Evolutionary conservation across 2,113 vertebrate species (phyloP).

Genomic region (Aphyosemion australe): DNA sequence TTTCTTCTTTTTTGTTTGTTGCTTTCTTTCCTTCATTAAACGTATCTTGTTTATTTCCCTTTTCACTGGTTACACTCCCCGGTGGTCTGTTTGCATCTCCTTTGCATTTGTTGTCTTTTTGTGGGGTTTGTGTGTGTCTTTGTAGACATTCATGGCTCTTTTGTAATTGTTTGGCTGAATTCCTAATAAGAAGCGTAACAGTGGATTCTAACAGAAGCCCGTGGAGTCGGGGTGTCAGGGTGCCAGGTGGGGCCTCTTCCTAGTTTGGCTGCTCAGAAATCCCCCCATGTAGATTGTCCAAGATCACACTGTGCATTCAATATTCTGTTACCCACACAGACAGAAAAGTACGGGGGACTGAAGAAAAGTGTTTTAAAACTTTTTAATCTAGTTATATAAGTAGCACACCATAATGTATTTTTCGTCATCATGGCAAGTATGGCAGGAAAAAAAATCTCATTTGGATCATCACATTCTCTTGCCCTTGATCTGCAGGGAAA

Average conservation of each 20-base stretch:
- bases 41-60: background rate
- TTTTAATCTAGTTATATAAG: conserved; percentile 34
- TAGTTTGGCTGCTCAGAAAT: background rate
- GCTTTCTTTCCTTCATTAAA: background rate
- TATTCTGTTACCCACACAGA: conserved; percentile 20
- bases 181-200: background rate
- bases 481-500: conserved; percentile 36
- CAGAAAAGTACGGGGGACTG: conserved; percentile 4
- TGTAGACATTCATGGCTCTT: background rate
- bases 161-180: background rate
- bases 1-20: background rate
- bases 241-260: conserved; percentile 11
- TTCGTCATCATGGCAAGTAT: conserved; percentile 29
- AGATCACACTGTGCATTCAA: conserved; percentile 7
- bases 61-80: background rate
- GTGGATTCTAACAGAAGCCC: conserved; percentile 4
- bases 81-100: conserved; percentile 3
- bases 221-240: background rate
- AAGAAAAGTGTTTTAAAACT: conserved; percentile 16
- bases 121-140: conserved; percentile 5
- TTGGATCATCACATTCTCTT: conserved; percentile 25
- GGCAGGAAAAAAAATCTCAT: conserved; percentile 32
- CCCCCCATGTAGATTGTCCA: conserved; percentile 5
- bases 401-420: conserved; percentile 18
- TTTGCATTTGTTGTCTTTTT: background rate